Percentiles rank a stretch among this genome's conserved stretches.
Evolutionary conservation across 1,140 invertebrate species (phyloP).

Genomic region (Cotesia glomerata): DNA sequence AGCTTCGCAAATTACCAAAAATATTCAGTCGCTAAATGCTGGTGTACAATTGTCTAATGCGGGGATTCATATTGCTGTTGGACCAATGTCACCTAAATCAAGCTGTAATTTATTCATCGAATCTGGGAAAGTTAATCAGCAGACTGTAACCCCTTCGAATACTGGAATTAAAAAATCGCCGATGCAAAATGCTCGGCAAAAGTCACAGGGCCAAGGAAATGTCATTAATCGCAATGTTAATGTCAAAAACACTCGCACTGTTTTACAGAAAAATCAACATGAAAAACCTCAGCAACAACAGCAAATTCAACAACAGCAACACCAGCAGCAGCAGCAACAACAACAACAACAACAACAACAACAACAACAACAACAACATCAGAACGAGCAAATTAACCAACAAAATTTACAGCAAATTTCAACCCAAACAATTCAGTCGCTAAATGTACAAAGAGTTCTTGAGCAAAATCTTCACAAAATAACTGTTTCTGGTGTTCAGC

Average conservation of each 20-base stretch:
- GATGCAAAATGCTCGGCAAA: conserved; percentile 40
- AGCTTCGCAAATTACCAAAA: conserved; percentile 32
- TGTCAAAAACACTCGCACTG: neutral
- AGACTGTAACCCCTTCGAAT: conserved; percentile 34
- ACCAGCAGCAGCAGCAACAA: neutral
- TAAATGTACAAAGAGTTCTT: conserved; percentile 57
- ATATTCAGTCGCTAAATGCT: conserved; percentile 37
- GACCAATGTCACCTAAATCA: conserved; percentile 20
- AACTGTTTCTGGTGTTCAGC: conserved; percentile 41
- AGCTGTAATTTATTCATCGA: conserved; percentile 17
- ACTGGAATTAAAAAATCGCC: conserved; percentile 41
- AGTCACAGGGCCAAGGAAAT: conserved; percentile 21
- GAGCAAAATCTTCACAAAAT: conserved; percentile 54
- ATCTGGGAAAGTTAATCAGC: conserved; percentile 26
- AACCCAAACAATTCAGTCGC: conserved; percentile 53
- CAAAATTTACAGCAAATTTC: conserved; percentile 55
- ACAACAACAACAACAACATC: conserved; percentile 34
- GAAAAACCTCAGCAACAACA: neutral
- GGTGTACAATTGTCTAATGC: conserved; percentile 27
- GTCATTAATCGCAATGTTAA: neutral
- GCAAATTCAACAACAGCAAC: neutral
- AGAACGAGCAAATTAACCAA: conserved; percentile 37
- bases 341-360: conserved; percentile 17
- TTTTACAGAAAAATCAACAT: neutral
- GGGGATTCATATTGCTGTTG: conserved; percentile 22